A percentile compares a stretch with the other conserved stretches of the same genome.
Evolutionary conservation across 2,797 vertebrate species (phyloP).

Genomic region (Sebastes taczanowskii): DNA sequence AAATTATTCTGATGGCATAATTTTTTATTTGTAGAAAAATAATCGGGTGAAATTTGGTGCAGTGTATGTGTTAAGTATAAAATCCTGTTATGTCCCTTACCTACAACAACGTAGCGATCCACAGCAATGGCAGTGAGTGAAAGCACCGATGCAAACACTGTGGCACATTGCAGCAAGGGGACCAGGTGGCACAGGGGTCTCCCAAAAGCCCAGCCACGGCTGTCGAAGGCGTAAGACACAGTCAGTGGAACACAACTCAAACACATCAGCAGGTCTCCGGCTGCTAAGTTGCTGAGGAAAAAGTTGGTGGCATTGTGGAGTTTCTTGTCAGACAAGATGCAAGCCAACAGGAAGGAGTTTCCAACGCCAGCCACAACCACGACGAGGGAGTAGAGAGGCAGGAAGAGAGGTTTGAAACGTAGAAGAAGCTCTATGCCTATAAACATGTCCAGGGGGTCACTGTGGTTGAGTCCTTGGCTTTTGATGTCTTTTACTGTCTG

Average conservation of each 20-base stretch:
- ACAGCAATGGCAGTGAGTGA: conserved; percentile 87
- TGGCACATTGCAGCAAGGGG: conserved; percentile 82
- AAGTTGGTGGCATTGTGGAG: conserved; percentile 87
- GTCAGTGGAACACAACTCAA: conserved; percentile 85
- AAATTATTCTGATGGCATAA: neutral
- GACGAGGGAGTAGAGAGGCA: conserved; percentile 83
- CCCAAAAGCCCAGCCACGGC: conserved; percentile 83
- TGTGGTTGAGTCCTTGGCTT: conserved; percentile 68
- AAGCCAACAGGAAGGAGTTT: conserved; percentile 81
- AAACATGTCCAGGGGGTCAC: conserved; percentile 78
- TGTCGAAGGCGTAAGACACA: conserved; percentile 84
- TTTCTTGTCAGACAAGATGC: conserved; percentile 82
- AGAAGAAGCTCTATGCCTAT: conserved; percentile 81
- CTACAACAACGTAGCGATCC: conserved; percentile 85
- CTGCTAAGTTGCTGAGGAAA: conserved; percentile 86
- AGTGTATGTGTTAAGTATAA: neutral
- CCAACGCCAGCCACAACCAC: conserved; percentile 82
- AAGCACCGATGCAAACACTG: conserved; percentile 84
- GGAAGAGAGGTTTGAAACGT: conserved; percentile 79
- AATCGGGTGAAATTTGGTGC: neutral
- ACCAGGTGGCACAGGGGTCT: conserved; percentile 82
- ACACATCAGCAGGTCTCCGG: conserved; percentile 86
- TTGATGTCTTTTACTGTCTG: conserved; percentile 29
- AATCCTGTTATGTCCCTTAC: conserved; percentile 34
- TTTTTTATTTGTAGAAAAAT: neutral